Conservation (phyloP, 2,888 invertebrate genomes). For the Harmothoe impar region DNA sequence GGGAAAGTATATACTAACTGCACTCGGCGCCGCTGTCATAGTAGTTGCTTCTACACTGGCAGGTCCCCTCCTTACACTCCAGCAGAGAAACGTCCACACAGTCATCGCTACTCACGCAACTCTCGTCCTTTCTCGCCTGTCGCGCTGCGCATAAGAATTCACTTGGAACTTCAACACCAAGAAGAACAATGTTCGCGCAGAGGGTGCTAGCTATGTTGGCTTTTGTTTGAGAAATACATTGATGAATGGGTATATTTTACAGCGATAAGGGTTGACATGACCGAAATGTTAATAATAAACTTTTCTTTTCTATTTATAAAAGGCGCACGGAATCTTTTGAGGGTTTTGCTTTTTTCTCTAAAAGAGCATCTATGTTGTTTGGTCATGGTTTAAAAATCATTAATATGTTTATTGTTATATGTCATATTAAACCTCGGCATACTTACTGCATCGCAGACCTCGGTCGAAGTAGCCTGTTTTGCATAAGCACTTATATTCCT, state of each 20-base stretch:
- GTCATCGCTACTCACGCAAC: slow-evolving; percentile 25
- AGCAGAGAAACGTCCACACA: slow-evolving; percentile 58
- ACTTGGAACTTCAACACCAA: not conserved
- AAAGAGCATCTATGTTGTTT: no score
- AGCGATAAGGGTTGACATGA: no score
- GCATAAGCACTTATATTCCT: slow-evolving; percentile 58
- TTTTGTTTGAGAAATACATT: no score
- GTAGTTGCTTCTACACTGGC: slow-evolving; percentile 64
- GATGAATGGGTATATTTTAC: no score
- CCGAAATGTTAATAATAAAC: no score
- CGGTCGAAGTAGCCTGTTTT: slow-evolving; percentile 58
- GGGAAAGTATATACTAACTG: slow-evolving; percentile 64
- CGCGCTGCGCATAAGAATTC: slow-evolving; percentile 25
- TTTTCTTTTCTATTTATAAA: no score
- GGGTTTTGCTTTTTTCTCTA: no score
- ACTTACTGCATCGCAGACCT: slow-evolving; percentile 65
- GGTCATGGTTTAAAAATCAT: no score
- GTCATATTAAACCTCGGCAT: not conserved
- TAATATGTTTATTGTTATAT: no score
- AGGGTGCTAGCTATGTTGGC: no score
- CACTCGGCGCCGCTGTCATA: slow-evolving; percentile 63
- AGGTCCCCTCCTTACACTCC: slow-evolving; percentile 62
- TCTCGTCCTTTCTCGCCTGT: slow-evolving; percentile 55
- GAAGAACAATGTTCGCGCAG: not conserved
- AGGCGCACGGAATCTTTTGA: no score